phyloP scores from a whole-genome alignment of 2,113 vertebrate species.

The Riparia riparia region DNA sequence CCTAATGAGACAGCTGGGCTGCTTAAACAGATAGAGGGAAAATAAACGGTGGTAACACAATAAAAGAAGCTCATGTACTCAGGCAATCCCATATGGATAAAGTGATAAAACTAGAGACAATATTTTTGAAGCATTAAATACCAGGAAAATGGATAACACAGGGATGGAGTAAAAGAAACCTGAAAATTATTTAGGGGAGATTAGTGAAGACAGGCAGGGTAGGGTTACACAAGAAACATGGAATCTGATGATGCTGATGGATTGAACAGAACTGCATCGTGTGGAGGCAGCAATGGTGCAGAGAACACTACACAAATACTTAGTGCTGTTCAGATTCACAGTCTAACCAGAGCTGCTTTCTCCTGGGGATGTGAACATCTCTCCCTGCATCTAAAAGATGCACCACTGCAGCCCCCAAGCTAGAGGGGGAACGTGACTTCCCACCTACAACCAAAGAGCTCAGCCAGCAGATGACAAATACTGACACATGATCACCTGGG shows the following conservation, averaged over 20 bases:
- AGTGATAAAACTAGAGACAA: not conserved
- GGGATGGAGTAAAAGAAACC: not conserved
- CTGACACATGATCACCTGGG: accelerated
- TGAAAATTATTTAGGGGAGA: not conserved
- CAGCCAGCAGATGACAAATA: not conserved
- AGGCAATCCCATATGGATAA: not conserved
- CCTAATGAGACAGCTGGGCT: not conserved
- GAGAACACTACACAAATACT: not conserved
- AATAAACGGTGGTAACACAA: not conserved
- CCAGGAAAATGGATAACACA: not conserved
- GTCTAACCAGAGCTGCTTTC: not conserved
- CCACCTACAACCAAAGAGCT: not conserved
- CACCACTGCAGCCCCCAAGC: not conserved
- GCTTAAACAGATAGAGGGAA: not conserved
- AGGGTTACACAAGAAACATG: not conserved
- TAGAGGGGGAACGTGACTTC: not conserved
- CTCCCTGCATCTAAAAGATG: not conserved
- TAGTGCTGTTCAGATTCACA: not conserved
- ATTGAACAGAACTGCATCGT: not conserved
- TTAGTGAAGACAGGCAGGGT: not conserved
- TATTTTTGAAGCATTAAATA: not conserved
- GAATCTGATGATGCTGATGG: not conserved
- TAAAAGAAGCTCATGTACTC: not conserved
- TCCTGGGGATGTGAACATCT: not conserved
- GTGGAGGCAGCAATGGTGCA: not conserved